Base-by-base conservation (phyloP, 1,140 invertebrate genomes). In the Marisa cornuarietis region DNA sequence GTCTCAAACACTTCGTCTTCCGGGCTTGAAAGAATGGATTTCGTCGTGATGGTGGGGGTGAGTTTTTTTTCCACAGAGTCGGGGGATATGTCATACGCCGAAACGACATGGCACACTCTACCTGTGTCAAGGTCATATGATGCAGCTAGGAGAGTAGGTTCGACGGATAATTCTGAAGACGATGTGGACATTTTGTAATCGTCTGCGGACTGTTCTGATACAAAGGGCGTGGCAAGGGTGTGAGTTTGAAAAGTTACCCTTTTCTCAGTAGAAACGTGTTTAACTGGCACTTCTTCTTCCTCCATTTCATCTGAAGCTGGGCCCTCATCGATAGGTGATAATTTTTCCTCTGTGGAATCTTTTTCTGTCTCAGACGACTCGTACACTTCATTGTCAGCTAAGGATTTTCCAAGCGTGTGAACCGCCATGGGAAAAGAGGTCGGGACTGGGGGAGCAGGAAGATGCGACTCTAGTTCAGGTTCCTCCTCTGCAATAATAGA, bases 1-100 rank as follows among this genome's bases (percentile, higher is more conserved):
- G 88, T 89, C 84, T 93, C 93, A 91, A 93, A 93, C 14, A 92
- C 92, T 85, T 93, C 93, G 86, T 92, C 90, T 79, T 92, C 85
- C 66, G 88, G 90, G 71, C 89, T 90, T 20, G 90, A 91, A 13
- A 91, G 82, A 74, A 91, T 89, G 69, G 88, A 84, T 79, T 91
- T 91, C n/a, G 87, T 82, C 69, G 86, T 81, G 63, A 82, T 78
- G 58, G 82, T 83, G n/a, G 86, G 85, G 1, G 87, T 83, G 26
- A 88, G 81, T 52, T 87, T 87, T 76, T 89, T 89, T 79, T 90
- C 89, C 7, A 91, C 88, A 68, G 86, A 86, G 81, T 90, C 89
- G 73, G 89, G 90, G 51, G 89, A 90, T 66, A 91, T 83, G 79
- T 91, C 90, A 83, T 87, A 90, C 14, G 86, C 84, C 24, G 89